Evolutionary conservation across 2,888 invertebrate genomes (phyloP), one percentile per base, ranked within the genome.

Genomic region (Dolichopus griseipennis): DNA sequence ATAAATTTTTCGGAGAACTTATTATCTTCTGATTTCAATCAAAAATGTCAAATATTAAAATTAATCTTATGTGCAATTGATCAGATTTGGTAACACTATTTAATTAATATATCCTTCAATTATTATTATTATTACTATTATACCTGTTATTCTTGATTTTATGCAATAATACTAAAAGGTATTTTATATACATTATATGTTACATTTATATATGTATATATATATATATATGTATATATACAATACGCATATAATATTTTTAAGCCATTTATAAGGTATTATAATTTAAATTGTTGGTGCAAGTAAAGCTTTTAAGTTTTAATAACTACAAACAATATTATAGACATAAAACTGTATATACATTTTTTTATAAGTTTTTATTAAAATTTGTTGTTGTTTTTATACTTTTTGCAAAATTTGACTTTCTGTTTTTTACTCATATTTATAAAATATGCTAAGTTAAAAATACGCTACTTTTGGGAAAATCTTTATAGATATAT

Each of bases 261-360:
- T 52, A 52, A 52, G 52, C 52, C 52, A 52, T 52, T 18, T 52
- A 15, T 18, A 5, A 41, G 43, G 52, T 52, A 52, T 52, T 52
- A 52, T 18, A 52, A 52, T 52, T 52, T 18, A n/a, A n/a, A 52
- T 52, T 18, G 52, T 18, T 15, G 52, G 52, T 52, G 15, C 18
- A 52, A n/a, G 52, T 52, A 52, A 52, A 52, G 18, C 52, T 52
- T 52, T 52, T 52, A 52, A 52, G 52, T 52, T 52, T 52, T 52
- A 52, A 52, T 52, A 52, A 52, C 1, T 18, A 52, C 2, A 52
- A 52, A 52, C 15, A 12, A n/a, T 52, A 52, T 52, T 52, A 12
- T 52, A 18, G 52, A 18, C 52, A 18, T 52, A n/a, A 18, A 15
- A 52, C 52, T 52, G 52, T 41, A 12, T 41, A 18, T 41, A 12